Conservation (phyloP, 2,888 invertebrate species). For the Elegia similella region DNA sequence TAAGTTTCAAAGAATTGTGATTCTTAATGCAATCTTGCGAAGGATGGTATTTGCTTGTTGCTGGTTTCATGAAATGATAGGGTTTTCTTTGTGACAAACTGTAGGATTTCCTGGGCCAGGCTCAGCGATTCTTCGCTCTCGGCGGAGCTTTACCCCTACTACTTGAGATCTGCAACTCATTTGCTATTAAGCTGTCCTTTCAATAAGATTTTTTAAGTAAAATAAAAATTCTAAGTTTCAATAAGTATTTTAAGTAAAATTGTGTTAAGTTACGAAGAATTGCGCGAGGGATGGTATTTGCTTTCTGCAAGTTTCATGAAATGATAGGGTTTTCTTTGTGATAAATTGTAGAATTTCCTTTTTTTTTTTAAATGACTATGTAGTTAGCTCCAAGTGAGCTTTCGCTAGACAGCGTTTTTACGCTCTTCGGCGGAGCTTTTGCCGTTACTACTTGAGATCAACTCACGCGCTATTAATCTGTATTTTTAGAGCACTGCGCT, state of each 20-base stretch:
- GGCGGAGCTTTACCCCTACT: conserved; percentile 16
- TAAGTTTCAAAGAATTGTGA: conserved; percentile 20
- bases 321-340: conserved; percentile 42
- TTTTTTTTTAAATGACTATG: too few relatives aligned
- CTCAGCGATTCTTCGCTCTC: conserved; percentile 31
- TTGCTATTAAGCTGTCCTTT: too few relatives aligned
- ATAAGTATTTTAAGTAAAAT: not conserved
- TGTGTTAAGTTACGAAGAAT: conserved; percentile 10
- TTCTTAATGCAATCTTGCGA: conserved; percentile 23
- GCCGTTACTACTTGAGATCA: too few relatives aligned
- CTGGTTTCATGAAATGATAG: conserved; percentile 27
- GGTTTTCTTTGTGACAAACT: conserved; percentile 48
- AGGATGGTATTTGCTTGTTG: conserved; percentile 27
- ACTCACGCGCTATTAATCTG: too few relatives aligned
- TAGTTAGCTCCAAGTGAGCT: too few relatives aligned
- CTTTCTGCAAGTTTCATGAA: conserved; percentile 22
- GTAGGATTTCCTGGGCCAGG: conserved; percentile 43
- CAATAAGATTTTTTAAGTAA: too few relatives aligned
- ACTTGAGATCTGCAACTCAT: not conserved
- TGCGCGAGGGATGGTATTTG: conserved; percentile 30
- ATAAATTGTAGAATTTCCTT: conserved; percentile 49
- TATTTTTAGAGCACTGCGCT: too few relatives aligned
- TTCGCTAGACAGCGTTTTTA: too few relatives aligned
- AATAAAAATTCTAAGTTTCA: conserved; percentile 21
- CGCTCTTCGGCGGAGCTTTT: too few relatives aligned